Conservation (phyloP, 2,797 vertebrate genomes). For the Cynodonichthys magdalenae region DNA sequence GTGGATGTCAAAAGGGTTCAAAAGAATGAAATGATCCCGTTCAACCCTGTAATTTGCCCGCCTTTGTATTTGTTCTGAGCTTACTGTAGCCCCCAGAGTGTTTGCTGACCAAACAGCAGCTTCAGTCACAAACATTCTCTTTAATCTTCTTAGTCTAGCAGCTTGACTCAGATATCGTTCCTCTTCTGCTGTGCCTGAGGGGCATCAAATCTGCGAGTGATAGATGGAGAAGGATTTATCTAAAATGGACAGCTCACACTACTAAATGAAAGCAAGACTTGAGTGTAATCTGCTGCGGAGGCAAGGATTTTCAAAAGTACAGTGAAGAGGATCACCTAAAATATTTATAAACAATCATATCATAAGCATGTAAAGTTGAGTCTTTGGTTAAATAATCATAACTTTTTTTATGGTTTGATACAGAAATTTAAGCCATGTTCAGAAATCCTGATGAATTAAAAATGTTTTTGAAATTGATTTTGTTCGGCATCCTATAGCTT, state of each 20-base stretch:
- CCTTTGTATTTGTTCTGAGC: slow-evolving; percentile 53
- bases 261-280: slow-evolving; percentile 39
- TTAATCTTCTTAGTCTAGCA: slow-evolving; percentile 75
- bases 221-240: slow-evolving; percentile 61
- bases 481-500: slow-evolving; percentile 4
- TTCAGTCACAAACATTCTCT: slow-evolving; percentile 69
- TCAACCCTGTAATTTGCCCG: slow-evolving; percentile 37
- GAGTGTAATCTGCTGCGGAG: slow-evolving; percentile 42
- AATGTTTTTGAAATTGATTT: slow-evolving; percentile 12
- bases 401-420: slow-evolving; percentile 1
- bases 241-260: slow-evolving; percentile 39
- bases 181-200: slow-evolving; percentile 59
- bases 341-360: slow-evolving; percentile 15
- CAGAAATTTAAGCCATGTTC: slow-evolving; percentile 10
- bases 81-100: slow-evolving; percentile 51
- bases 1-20: slow-evolving; percentile 30
- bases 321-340: slow-evolving; percentile 25
- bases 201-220: slow-evolving; percentile 56
- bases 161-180: slow-evolving; percentile 64
- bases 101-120: slow-evolving; percentile 68
- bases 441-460: slow-evolving; percentile 14
- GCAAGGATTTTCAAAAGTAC: slow-evolving; percentile 34
- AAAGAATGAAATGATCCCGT: slow-evolving; percentile 42
- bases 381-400: slow-evolving; percentile 15
- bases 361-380: slow-evolving; percentile 18